These are phyloP conservation scores for Xylophagus ater DNA, from an alignment of 2,888 invertebrate genomes.

Conservation along the genomic window DNA sequence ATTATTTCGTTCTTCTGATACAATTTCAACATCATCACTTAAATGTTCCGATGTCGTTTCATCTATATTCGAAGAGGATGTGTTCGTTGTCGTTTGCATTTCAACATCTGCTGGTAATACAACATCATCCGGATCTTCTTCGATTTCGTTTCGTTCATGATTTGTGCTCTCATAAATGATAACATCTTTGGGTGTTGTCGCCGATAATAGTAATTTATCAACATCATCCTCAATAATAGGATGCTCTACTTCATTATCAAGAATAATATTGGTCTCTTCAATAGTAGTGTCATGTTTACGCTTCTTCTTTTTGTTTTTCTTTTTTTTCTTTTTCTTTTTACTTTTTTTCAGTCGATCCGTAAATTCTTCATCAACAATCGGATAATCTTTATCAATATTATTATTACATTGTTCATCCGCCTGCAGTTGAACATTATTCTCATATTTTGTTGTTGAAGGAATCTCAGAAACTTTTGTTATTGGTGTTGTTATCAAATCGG, in stretches of 20 bases:
- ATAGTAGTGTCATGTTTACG: slow-evolving; percentile 25
- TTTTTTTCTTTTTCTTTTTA: slow-evolving; percentile 21
- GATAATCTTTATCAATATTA: slow-evolving; percentile 1
- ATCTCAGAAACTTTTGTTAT: slow-evolving; percentile 6
- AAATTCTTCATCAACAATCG: background rate
- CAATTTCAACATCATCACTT: slow-evolving; percentile 7
- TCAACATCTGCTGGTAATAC: slow-evolving; percentile 6
- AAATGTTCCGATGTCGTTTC: slow-evolving; percentile 1
- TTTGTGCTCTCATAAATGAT: slow-evolving; percentile 24
- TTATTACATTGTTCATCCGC: background rate
- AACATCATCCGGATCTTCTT: slow-evolving; percentile 11
- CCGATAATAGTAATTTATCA: slow-evolving; percentile 11
- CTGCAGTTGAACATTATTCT: slow-evolving; percentile 5
- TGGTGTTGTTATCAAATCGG: slow-evolving; percentile 15
- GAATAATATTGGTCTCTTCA: background rate
- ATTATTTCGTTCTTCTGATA: slow-evolving; percentile 16
- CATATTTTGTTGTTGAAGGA: slow-evolving; percentile 16
- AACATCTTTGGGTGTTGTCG: slow-evolving; percentile 17
- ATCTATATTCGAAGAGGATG: slow-evolving; percentile 9
- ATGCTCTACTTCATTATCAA: slow-evolving; percentile 7
- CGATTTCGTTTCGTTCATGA: slow-evolving; percentile 21
- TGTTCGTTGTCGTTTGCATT: slow-evolving; percentile 14
- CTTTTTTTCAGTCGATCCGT: too few species aligned
- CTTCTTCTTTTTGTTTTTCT: slow-evolving; percentile 23
- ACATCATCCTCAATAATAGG: slow-evolving; percentile 10